Conservation (phyloP, 2,888 invertebrate species). For the Cosmorhoe ocellata region DNA sequence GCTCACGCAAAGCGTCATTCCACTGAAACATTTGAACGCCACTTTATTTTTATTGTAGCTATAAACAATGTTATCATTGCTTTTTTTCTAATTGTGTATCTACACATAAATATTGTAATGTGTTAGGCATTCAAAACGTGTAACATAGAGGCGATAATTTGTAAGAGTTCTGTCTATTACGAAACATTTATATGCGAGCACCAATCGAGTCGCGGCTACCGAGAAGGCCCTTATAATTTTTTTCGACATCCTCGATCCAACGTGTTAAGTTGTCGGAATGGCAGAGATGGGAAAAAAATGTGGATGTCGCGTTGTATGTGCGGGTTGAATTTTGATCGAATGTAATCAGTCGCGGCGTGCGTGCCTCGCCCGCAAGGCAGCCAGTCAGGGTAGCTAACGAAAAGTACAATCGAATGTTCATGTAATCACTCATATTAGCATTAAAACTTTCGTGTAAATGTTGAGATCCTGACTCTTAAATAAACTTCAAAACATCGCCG, state of each 20-base stretch:
- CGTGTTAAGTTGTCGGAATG: slow-evolving; percentile 61
- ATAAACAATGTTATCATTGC: slow-evolving; percentile 45
- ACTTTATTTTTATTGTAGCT: slow-evolving; percentile 41
- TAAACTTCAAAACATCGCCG: slow-evolving; percentile 8
- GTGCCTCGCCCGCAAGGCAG: slow-evolving; percentile 32
- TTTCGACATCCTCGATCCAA: slow-evolving; percentile 58
- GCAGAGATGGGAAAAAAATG: slow-evolving; percentile 56
- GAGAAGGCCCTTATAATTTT: slow-evolving; percentile 50
- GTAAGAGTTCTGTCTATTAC: slow-evolving; percentile 41
- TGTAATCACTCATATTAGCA: slow-evolving; percentile 19
- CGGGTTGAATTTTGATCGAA: slow-evolving; percentile 60
- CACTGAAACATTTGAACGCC: slow-evolving; percentile 37
- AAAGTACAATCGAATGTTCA: slow-evolving; percentile 39
- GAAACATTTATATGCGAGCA: slow-evolving; percentile 54
- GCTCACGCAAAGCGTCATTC: slow-evolving; percentile 44
- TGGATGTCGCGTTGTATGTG: slow-evolving; percentile 47
- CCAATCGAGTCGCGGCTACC: slow-evolving; percentile 40
- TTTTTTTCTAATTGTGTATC: slow-evolving; percentile 42
- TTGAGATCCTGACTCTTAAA: slow-evolving; percentile 6
- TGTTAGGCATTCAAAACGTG: slow-evolving; percentile 39
- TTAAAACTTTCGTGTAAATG: slow-evolving; percentile 14
- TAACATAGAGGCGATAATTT: slow-evolving; percentile 43
- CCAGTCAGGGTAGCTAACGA: slow-evolving; percentile 20
- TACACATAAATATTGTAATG: slow-evolving; percentile 34
- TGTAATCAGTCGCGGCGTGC: slow-evolving; percentile 37